Evolutionary conservation across 1,140 invertebrate species (phyloP).

Genomic region (Brachionus angularis): DNA sequence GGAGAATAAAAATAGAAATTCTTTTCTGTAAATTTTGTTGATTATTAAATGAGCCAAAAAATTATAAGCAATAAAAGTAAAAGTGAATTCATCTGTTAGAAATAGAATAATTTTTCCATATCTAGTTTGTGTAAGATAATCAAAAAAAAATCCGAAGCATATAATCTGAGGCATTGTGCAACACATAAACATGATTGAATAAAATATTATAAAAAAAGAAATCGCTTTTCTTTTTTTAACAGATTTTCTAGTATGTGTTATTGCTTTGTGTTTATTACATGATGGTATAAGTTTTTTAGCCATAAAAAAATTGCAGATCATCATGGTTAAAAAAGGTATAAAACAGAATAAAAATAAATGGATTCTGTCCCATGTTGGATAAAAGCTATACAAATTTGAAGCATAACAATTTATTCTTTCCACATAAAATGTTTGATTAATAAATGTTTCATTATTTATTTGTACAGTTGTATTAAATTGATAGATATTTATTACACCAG

Average conservation of each 20-base stretch:
- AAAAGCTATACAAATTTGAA: conserved; percentile 8
- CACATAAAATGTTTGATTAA: neutral
- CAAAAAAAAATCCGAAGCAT: conserved; percentile 32
- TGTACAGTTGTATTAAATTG: neutral
- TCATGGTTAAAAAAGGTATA: conserved; percentile 18
- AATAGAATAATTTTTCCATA: conserved; percentile 1
- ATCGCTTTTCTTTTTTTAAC: conserved; percentile 5
- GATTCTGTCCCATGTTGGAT: conserved; percentile 30
- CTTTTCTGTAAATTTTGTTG: conserved; percentile 13
- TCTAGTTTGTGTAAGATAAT: neutral
- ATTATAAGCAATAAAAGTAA: conserved; percentile 31
- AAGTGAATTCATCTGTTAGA: conserved; percentile 8
- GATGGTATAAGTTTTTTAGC: neutral
- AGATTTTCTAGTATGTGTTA: neutral
- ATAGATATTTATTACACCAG: neutral
- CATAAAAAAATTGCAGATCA: conserved; percentile 35
- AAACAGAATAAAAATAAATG: conserved; percentile 14
- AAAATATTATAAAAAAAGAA: conserved; percentile 7
- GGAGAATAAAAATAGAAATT: too few species aligned
- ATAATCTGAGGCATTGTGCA: neutral
- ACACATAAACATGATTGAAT: neutral
- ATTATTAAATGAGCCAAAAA: conserved; percentile 28
- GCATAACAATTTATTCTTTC: conserved; percentile 6
- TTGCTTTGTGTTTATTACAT: neutral
- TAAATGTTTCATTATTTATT: neutral